Evolutionary conservation across 2,113 vertebrate species (phyloP).

Genomic region (Nannobrachium achirus): DNA sequence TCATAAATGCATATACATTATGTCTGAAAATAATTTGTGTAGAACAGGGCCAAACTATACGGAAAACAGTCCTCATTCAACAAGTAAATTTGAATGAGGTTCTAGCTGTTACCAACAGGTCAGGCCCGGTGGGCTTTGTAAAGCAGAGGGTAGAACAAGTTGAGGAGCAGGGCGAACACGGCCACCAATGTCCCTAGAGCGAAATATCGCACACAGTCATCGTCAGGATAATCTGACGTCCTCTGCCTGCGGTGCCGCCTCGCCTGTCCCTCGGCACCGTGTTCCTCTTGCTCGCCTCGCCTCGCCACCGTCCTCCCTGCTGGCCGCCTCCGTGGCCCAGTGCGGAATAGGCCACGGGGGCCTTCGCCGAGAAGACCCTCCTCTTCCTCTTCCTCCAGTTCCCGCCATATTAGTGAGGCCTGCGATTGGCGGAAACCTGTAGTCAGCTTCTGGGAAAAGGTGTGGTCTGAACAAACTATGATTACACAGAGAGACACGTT

Average conservation of each 20-base stretch:
- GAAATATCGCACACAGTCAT: constrained; percentile 90
- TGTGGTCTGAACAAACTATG: constrained; percentile 60
- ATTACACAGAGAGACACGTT: constrained; percentile 15
- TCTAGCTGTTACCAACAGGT: constrained; percentile 19
- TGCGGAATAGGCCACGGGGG: constrained; percentile 73
- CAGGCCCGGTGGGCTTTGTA: constrained; percentile 84
- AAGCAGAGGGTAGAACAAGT: constrained; percentile 89
- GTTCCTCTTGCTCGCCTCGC: constrained; percentile 59
- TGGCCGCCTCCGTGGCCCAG: constrained; percentile 63
- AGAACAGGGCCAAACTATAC: no score
- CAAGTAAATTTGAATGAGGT: no score
- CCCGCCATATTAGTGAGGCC: constrained; percentile 99
- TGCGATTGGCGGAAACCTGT: constrained; percentile 97
- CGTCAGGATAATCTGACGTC: constrained; percentile 83
- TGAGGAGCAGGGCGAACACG: constrained; percentile 89
- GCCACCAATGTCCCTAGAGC: constrained; percentile 90
- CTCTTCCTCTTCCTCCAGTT: constrained; percentile 95
- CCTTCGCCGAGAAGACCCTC: constrained; percentile 63
- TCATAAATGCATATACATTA: no score
- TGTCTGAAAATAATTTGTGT: no score
- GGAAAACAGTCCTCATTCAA: no score
- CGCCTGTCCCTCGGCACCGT: not conserved
- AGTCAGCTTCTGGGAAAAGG: constrained; percentile 87
- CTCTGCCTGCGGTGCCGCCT: constrained; percentile 57
- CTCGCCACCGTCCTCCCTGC: constrained; percentile 49